Percentiles rank a stretch among this genome's conserved stretches.
These are phyloP conservation scores for Crossaster papposus DNA, from an alignment of 53 echinoderm and acorn worm species.

Conservation along the genomic window DNA sequence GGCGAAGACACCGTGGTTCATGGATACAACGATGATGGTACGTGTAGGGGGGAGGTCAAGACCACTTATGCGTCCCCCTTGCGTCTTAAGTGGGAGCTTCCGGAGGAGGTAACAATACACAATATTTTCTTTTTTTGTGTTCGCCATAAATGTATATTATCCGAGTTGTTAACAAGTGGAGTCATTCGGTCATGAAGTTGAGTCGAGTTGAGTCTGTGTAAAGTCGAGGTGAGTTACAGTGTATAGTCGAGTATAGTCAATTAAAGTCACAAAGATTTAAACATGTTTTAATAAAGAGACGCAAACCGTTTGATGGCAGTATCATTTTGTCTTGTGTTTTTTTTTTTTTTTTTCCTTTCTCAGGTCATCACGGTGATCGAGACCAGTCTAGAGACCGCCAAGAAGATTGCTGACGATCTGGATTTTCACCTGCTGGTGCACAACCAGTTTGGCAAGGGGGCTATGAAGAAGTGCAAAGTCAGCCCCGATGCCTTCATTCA, in stretches of 20 bases:
- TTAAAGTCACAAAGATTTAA: too few relatives aligned
- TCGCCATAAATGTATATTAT: too few relatives aligned
- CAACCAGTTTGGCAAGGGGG: constrained; percentile 93
- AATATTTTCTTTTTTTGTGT: not conserved
- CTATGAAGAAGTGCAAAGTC: constrained; percentile 92
- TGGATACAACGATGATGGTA: constrained; percentile 88
- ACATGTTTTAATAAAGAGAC: too few relatives aligned
- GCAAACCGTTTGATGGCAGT: too few relatives aligned
- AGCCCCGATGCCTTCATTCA: constrained; percentile 97
- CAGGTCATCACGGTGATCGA: constrained; percentile 80
- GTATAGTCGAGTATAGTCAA: too few relatives aligned
- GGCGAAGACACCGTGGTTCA: constrained; percentile 71
- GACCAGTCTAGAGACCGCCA: constrained; percentile 71
- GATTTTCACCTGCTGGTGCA: constrained; percentile 88
- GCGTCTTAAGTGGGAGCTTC: constrained; percentile 87
- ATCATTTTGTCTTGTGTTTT: too few relatives aligned
- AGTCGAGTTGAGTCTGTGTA: too few relatives aligned
- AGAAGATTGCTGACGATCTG: constrained; percentile 81
- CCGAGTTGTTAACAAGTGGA: too few relatives aligned
- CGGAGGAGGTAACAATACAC: constrained; percentile 66
- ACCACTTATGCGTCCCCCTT: constrained; percentile 74
- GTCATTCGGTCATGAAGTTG: too few relatives aligned
- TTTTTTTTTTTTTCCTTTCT: too few relatives aligned
- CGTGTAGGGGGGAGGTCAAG: constrained; percentile 72
- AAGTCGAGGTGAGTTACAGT: too few relatives aligned